Percentiles rank a stretch among this genome's conserved stretches.
Conservation (phyloP, 2,797 vertebrate species). For the Anabacerthia variegaticeps region DNA sequence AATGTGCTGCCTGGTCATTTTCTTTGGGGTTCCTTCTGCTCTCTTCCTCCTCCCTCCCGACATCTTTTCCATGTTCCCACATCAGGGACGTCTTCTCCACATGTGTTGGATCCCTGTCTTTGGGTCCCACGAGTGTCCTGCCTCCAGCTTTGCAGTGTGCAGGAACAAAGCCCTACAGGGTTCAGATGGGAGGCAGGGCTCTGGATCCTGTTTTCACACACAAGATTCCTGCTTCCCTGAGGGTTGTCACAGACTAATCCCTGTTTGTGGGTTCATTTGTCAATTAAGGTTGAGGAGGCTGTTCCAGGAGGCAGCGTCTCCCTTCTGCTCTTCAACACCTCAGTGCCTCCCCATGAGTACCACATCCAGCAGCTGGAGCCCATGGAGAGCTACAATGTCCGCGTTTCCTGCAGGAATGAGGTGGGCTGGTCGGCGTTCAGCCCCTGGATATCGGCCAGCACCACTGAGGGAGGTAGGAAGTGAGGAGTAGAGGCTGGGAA, state of each 20-base stretch:
- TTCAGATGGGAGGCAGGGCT: background rate
- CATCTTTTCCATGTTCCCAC: background rate
- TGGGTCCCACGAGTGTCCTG: background rate
- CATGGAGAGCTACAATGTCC: slow-evolving; percentile 84
- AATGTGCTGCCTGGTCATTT: background rate
- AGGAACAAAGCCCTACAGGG: background rate
- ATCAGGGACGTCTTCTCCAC: background rate
- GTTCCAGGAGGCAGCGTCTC: slow-evolving; percentile 43
- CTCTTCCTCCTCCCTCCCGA: background rate
- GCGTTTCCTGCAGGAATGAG: slow-evolving; percentile 90
- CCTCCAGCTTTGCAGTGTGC: background rate
- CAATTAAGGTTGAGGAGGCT: slow-evolving; percentile 67
- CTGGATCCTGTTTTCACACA: background rate
- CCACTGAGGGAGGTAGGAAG: slow-evolving; percentile 90
- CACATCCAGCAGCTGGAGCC: slow-evolving; percentile 83
- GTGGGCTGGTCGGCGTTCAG: slow-evolving; percentile 82
- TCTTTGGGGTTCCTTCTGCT: background rate
- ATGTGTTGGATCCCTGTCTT: rapidly evolving
- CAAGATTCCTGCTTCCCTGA: background rate
- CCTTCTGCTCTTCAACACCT: slow-evolving; percentile 68
- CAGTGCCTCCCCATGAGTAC: slow-evolving; percentile 82
- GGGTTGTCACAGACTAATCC: slow-evolving; percentile 45
- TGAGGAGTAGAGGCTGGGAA: background rate
- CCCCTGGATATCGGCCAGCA: slow-evolving; percentile 85
- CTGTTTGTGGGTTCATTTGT: slow-evolving; percentile 7